Conservation (phyloP, 2,797 vertebrate species). For the Takifugu rubripes region DNA sequence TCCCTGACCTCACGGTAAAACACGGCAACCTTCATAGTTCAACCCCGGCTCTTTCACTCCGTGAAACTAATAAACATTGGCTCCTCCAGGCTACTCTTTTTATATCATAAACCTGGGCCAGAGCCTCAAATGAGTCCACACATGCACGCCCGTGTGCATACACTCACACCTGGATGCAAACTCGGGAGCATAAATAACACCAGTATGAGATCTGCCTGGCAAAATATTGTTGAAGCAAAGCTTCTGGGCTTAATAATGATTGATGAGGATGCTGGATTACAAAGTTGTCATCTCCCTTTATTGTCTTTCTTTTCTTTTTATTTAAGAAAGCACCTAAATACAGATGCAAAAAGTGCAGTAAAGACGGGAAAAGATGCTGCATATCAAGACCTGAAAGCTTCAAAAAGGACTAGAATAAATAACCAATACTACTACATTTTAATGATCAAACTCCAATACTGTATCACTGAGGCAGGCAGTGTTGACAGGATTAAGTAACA, state of each 20-base stretch:
- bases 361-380: background rate
- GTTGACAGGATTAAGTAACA: background rate
- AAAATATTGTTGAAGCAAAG: conserved; percentile 36
- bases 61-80: conserved; percentile 60
- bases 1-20: conserved; percentile 6
- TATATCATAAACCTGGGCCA: conserved; percentile 32
- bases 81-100: conserved; percentile 51
- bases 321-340: background rate
- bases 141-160: background rate
- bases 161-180: conserved; percentile 45
- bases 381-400: too few relatives aligned
- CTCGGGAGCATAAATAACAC: conserved; percentile 55
- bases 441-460: background rate
- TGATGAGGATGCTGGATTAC: conserved; percentile 30
- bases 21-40: conserved; percentile 1
- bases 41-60: conserved; percentile 46
- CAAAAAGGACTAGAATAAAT: too few relatives aligned
- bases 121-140: conserved; percentile 26
- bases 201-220: conserved; percentile 39
- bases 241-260: conserved; percentile 41
- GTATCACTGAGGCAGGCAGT: background rate
- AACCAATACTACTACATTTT: background rate
- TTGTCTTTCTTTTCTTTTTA: conserved; percentile 17
- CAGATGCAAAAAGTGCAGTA: conserved; percentile 8
- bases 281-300: conserved; percentile 41